Evolutionary conservation across 2,113 vertebrate species (phyloP).

Genomic region (Paradoxurus hermaphroditus): DNA sequence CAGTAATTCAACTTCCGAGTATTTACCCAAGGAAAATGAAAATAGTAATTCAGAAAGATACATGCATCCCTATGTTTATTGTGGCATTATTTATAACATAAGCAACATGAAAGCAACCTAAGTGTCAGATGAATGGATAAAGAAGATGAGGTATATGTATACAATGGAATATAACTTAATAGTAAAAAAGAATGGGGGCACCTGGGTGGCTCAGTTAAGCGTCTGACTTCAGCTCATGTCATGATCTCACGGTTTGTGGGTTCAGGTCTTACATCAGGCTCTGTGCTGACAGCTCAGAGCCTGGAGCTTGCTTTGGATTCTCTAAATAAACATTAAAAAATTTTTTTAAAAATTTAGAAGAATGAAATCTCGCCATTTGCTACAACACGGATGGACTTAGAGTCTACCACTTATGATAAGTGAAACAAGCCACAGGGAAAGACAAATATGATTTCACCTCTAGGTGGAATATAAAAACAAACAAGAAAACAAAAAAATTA

Average conservation of each 20-base stretch:
- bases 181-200: background rate
- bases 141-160: background rate
- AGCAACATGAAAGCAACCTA: background rate
- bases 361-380: background rate
- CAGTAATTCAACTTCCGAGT: background rate
- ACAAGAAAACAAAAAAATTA: background rate
- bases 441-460: background rate
- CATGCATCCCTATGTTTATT: background rate
- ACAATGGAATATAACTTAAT: background rate
- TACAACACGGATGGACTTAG: background rate
- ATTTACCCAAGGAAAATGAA: background rate
- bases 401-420: background rate
- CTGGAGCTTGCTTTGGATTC: too few species aligned
- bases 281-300: too few species aligned
- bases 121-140: background rate
- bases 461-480: background rate
- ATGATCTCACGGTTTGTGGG: too few species aligned
- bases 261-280: too few species aligned
- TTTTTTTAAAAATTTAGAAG: background rate
- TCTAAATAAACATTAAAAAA: too few species aligned
- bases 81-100: background rate
- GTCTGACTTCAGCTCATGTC: too few species aligned
- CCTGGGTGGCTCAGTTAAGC: too few species aligned
- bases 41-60: background rate
- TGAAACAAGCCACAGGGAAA: background rate